Conservation (phyloP, 2,797 vertebrate genomes). For the Sebastes hubbsi region DNA sequence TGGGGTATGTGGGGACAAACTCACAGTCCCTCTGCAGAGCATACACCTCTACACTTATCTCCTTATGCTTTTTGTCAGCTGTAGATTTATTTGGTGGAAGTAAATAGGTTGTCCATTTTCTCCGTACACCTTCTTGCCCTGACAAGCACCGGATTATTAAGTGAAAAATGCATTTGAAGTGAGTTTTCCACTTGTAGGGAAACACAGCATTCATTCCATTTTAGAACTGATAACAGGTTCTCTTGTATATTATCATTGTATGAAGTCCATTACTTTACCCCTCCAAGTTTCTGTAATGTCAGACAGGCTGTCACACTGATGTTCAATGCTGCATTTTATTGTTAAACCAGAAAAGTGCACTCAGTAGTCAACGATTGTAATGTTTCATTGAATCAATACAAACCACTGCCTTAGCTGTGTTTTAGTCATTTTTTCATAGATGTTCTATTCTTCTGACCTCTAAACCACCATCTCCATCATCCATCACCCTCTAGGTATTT, state of each 20-base stretch:
- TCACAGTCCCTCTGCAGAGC: background rate
- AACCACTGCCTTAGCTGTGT: background rate
- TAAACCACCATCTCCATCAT: background rate
- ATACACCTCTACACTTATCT: background rate
- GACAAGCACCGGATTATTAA: background rate
- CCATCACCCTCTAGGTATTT: conserved; percentile 80
- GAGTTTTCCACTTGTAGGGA: background rate
- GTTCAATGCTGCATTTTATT: too few species aligned
- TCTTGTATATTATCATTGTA: background rate
- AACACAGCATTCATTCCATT: background rate
- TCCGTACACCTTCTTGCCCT: background rate
- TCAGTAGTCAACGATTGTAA: too few species aligned
- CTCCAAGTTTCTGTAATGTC: too few species aligned
- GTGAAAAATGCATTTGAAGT: background rate
- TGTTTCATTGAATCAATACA: too few species aligned
- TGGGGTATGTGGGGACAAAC: background rate
- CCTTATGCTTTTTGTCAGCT: background rate
- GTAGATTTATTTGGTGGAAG: background rate
- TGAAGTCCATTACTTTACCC: too few species aligned
- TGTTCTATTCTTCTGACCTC: background rate
- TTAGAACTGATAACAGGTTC: background rate
- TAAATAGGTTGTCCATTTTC: background rate
- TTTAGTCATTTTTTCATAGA: background rate
- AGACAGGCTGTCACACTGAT: too few species aligned
- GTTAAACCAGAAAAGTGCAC: too few species aligned